phyloP scores from a whole-genome alignment of 2,113 vertebrate genomes.

The Coryphaenoides rupestris region DNA sequence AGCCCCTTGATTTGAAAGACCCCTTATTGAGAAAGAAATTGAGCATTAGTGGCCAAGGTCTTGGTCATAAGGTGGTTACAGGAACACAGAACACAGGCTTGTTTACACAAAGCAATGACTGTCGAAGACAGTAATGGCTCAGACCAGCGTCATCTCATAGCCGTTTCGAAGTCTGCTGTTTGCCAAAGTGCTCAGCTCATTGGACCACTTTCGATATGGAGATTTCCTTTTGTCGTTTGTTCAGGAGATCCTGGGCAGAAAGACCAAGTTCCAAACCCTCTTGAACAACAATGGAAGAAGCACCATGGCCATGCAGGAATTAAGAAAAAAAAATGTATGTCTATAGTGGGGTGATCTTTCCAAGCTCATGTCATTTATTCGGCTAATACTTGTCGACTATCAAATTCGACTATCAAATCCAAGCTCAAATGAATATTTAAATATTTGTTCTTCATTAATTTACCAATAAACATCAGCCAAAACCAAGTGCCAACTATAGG shows the following conservation, averaged over 20 bases:
- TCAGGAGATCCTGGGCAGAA: conserved; percentile 1
- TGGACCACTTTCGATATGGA: not conserved
- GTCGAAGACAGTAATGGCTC: conserved; percentile 17
- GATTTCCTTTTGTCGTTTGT: conserved; percentile 1
- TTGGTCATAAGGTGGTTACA: not conserved
- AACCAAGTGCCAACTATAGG: no score
- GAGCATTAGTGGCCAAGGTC: no score
- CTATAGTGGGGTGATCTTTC: not conserved
- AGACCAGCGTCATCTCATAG: not conserved
- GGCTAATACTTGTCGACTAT: no score
- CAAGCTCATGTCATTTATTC: not conserved
- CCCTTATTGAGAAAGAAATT: no score
- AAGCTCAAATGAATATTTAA: no score
- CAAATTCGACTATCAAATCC: no score
- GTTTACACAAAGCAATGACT: conserved; percentile 22
- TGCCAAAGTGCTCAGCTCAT: not conserved
- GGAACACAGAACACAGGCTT: not conserved
- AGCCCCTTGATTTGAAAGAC: no score
- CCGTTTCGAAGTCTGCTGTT: conserved; percentile 15
- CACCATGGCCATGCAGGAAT: not conserved
- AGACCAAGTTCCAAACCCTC: not conserved
- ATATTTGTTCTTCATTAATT: no score
- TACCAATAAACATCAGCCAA: no score
- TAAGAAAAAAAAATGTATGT: not conserved
- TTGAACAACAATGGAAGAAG: no score